Base-by-base conservation (phyloP, 1,140 invertebrate species). In the Macrosteles quadrilineatus region DNA sequence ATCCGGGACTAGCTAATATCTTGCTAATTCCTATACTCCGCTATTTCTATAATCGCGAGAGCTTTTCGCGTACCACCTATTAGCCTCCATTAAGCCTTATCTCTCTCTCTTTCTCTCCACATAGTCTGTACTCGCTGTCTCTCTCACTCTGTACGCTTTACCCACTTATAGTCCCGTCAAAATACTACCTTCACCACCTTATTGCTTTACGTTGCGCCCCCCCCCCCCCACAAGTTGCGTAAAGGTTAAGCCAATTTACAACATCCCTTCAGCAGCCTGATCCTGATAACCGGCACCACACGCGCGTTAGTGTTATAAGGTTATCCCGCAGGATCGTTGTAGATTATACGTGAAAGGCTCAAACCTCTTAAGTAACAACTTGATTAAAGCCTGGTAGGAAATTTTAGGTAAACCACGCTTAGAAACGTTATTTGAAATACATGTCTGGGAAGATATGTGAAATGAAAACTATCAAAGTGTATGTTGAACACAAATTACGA, bases 1-100 rank as follows among this genome's bases (percentile, higher is more conserved):
- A 66, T 66, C 63, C 23, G 63, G 63, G 63, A 66, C 43, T 45
- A 66, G 31, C 63, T 66, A 66, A 66, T 66, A 66, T 66, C 40
- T 25, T 45, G 2, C 59, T 63, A 63, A 63, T 63, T 63, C 59
- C 63, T 45, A 66, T 66, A 66, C 63, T 32, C 63, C 40, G 63
- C 63, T 66, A 66, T 66, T 66, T 66, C 63, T 66, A 66, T 66
- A 32, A 66, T 66, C 32, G 25, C 2, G 17, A n/a, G 32, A 4
- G 63, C 63, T 66, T 45, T 29, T 66, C 40, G 31, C 63, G 40
- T 27, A 17, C n/a, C 19, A 19, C 25, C 63, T 66, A 66, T 66
- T 66, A 66, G 31, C 63, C 63, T 25, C 63, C 63, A 66, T 66
- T 66, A 66, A 25, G n/a, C n/a, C n/a, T n/a, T n/a, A n/a, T n/a